Base-by-base conservation (phyloP, 2,888 invertebrate species). In the Cosmopolites sordidus region DNA sequence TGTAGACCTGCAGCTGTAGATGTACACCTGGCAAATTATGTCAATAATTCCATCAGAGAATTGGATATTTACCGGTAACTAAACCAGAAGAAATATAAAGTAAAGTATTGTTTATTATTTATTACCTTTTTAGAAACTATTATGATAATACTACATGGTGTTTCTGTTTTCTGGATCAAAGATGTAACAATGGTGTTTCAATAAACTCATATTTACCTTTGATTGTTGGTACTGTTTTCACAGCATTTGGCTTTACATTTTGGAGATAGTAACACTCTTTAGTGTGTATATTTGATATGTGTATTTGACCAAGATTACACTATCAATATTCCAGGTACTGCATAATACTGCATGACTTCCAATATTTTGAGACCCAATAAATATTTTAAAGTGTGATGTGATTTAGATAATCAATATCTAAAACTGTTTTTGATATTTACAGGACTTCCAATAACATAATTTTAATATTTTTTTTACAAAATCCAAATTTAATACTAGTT, bases 91-190 rank as follows among this genome's bases (percentile, higher is more conserved):
- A n/a, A 18, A 6, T 27, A 6, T 27, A 27, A 5, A 5, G n/a
- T 12, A 38, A 38, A 38, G 4, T 38, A 4, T 38, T 14, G 4
- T 38, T 8, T n/a, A 38, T 12, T 12, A 12, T n/a, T 8, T 14
- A n/a, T 14, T 38, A 38, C 4, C 63, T 60, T 62, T 79, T 80
- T 75, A 87, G 92, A 63, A 80, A 89, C 66, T 84, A 87, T 76
- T 94, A 87, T 67, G 87, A 87, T 58, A 80, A 87, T 62, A 88
- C 89, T 5, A 83, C 83, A 33, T 94, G 87, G 82, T 94, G 93
- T 72, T 92, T 93, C 73, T 94, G 93, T 71, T 92, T 90, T 70
- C 84, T 93, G 60, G 92, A 93, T 72, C 89, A 93, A 69, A 81
- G 92, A 66, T 93, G 93, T 73, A 94, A 94, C 66, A 60, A 61